Evolutionary conservation across 2,888 invertebrate species (phyloP).

Genomic region (Pachycephus smyrnensis): DNA sequence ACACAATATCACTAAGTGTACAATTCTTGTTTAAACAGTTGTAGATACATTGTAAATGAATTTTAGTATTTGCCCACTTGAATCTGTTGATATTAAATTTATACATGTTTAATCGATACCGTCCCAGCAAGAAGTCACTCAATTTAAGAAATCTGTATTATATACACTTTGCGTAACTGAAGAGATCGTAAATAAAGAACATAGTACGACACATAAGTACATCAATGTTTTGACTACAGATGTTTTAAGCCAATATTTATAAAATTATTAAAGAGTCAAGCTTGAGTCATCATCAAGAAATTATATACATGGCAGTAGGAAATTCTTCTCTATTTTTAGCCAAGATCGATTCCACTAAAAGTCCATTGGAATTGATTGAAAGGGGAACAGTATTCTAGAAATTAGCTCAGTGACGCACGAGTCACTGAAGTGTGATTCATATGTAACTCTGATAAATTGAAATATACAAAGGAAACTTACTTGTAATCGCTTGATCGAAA

Average conservation of each 20-base stretch:
- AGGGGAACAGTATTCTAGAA: not conserved
- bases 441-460: slow-evolving; percentile 65
- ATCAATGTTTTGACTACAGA: no score
- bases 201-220: no score
- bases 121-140: no score
- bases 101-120: no score
- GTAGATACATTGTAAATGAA: not conserved
- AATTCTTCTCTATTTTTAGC: not conserved
- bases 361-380: not conserved
- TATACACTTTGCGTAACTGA: not conserved
- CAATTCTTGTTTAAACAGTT: not conserved
- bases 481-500: slow-evolving; percentile 75
- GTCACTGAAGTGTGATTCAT: slow-evolving; percentile 55
- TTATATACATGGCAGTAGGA: not conserved
- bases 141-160: not conserved
- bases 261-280: not conserved
- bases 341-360: not conserved
- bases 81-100: not conserved
- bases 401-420: not conserved
- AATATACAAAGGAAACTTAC: slow-evolving; percentile 55
- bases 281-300: not conserved
- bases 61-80: not conserved
- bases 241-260: not conserved
- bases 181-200: no score
- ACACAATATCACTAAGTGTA: not conserved